Evolutionary conservation across 1,140 invertebrate species (phyloP).

Genomic region (Zophobas morio): DNA sequence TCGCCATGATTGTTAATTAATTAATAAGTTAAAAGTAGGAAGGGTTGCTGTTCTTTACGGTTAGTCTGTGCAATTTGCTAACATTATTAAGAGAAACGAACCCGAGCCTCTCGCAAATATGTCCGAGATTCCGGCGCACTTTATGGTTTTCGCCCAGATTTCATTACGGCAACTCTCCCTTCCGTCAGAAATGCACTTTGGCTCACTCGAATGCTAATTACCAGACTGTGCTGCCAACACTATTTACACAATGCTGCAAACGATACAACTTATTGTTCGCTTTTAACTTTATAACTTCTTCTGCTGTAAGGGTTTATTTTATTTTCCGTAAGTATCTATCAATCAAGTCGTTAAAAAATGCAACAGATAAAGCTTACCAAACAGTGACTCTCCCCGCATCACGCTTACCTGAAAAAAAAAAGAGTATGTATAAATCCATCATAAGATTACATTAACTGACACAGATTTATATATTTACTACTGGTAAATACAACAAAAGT

Average conservation of each 20-base stretch:
- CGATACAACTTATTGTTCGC: too few relatives aligned
- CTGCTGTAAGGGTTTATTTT: too few relatives aligned
- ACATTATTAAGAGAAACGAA: slow-evolving; percentile 66
- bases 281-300: too few relatives aligned
- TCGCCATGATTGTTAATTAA: slow-evolving; percentile 67
- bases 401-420: too few relatives aligned
- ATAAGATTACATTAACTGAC: too few relatives aligned
- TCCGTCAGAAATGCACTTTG: slow-evolving; percentile 52
- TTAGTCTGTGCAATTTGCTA: slow-evolving; percentile 65
- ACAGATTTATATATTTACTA: too few relatives aligned
- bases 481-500: too few relatives aligned
- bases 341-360: too few relatives aligned
- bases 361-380: too few relatives aligned
- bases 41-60: slow-evolving; percentile 64
- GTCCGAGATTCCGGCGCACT: slow-evolving; percentile 63
- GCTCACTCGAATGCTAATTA: slow-evolving; percentile 54
- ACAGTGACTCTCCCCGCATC: too few relatives aligned
- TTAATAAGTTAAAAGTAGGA: slow-evolving; percentile 65
- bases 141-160: slow-evolving; percentile 62
- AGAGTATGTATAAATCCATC: too few relatives aligned
- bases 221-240: slow-evolving; percentile 19
- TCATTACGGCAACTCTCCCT: slow-evolving; percentile 57
- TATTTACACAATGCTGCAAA: slow-evolving; percentile 25
- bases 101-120: slow-evolving; percentile 63
- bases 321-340: too few relatives aligned